These are phyloP conservation scores for Pituophis catenifer DNA, from an alignment of 2,113 vertebrate genomes.

Conservation along the genomic window DNA sequence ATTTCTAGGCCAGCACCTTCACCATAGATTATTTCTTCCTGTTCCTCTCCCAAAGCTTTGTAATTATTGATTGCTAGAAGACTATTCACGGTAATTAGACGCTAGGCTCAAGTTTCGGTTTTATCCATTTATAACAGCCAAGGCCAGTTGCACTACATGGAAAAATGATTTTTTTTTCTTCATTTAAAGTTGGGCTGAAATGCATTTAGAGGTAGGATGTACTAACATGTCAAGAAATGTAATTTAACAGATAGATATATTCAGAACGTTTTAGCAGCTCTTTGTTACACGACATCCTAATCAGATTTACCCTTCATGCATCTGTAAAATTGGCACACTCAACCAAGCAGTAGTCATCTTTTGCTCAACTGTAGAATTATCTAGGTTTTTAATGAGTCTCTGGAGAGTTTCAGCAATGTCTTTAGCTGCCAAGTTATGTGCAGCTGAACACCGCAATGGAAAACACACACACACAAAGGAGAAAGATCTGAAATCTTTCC, in stretches of 20 bases:
- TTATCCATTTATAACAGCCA: not conserved
- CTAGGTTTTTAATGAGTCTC: slow-evolving; percentile 66
- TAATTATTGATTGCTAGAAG: not conserved
- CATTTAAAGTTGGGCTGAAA: not conserved
- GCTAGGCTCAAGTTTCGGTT: not conserved
- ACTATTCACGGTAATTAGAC: not conserved
- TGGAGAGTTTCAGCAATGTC: slow-evolving; percentile 40
- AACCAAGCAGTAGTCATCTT: slow-evolving; percentile 55
- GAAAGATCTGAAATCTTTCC: slow-evolving; percentile 16
- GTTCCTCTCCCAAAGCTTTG: not conserved
- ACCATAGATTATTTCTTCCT: not conserved
- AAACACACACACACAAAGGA: slow-evolving; percentile 4
- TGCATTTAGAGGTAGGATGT: not conserved
- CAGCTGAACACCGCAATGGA: slow-evolving; percentile 32
- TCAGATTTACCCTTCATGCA: slow-evolving; percentile 58
- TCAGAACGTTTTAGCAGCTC: slow-evolving; percentile 29
- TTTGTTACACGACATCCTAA: slow-evolving; percentile 50
- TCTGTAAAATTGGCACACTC: slow-evolving; percentile 49
- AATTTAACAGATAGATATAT: slow-evolving; percentile 40
- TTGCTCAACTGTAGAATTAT: slow-evolving; percentile 43
- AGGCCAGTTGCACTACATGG: not conserved
- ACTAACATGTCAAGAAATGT: slow-evolving; percentile 27
- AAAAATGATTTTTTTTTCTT: not conserved
- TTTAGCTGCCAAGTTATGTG: slow-evolving; percentile 58
- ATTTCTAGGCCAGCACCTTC: not conserved